Evolutionary conservation across 2,113 vertebrate genomes (phyloP), one percentile per base, ranked within the genome.

Genomic region (Aldabrachelys gigantea): DNA sequence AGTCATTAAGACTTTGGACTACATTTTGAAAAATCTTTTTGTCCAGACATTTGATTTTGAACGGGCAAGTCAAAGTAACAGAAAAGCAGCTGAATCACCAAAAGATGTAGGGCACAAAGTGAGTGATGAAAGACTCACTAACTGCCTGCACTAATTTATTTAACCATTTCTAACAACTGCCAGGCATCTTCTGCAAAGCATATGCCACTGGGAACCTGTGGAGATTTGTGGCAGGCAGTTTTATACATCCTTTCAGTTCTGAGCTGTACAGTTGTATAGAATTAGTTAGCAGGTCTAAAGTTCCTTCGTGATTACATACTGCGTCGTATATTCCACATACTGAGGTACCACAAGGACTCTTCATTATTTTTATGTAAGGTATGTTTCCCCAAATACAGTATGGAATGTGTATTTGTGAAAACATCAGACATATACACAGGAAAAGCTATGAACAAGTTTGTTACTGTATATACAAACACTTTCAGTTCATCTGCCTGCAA

Each of bases 151-250:
- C 44, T 97, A 57, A 72, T 95, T 87, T 89, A 75, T 56, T 82
- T 80, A 91, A 88, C 0, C 4, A 31, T 16, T 65, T 82, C 84
- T 80, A 90, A 89, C 49, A 88, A 84, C 2, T 85, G 44, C 21
- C 31, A 0, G 0, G 56, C 41, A 76, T 97, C 94, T 96, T 87
- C 92, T 92, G 91, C 49, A 91, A 90, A 80, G 84, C 93, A 91
- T 0, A 0, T 89, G 75, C 88, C 5, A n/a, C 89, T 85, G 89
- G 4, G 38, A 65, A 38, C 19, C 84, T 90, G 59, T 82, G 85
- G 79, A 76, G 85, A 65, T 89, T 85, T 90, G 88, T 88, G 86
- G 59, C 57, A 83, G 65, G 82, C 44, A 47, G 59, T 62, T 41
- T 5, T 21, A 86, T 79, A 52, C 53, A 72, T 50, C 62, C 72